Evolutionary conservation across 2,113 vertebrate species (phyloP), one percentile per base, ranked within the genome.

Genomic region (Tamias sibiricus): DNA sequence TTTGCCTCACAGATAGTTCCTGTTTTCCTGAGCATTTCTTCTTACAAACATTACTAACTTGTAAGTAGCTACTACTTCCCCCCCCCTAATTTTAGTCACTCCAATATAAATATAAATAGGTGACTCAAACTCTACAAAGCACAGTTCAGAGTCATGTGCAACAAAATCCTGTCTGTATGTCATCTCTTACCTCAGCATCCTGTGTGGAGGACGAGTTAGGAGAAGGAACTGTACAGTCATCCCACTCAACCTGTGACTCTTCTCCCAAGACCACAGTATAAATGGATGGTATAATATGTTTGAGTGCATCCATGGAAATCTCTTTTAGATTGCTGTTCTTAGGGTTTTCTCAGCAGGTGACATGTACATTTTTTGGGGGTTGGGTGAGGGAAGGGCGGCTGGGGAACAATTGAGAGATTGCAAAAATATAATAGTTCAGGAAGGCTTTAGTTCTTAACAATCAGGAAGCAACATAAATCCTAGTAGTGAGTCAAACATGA

Each of bases 111-210:
- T 94, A 77, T 44, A 94, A 87, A 93, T n/a, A 85, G 80, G 77
- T 95, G 92, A 95, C 71, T 96, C 90, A 92, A 88, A 35, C 80
- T 86, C 79, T 62, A 59, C 77, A 79, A 94, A 97, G 69, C 57
- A 57, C 32, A 37, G 19, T 93, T 64, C n/a, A 89, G 87, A 89
- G 24, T 91, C 59, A 62, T 82, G 9, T 80, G 75, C 82, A 87
- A 83, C 3, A 28, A 30, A 72, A 75, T 86, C 64, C 62, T 74
- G 82, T 47, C 35, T 94, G 66, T 87, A 47, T 80, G 81, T 94
- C 62, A 77, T 80, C 68, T 94, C 68, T 97, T 92, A 91, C 64
- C 57, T 95, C 85, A 92, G 90, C 17, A 75, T 7, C n/a, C 47
- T 96, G 77, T 90, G 80, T 89, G 49, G 35, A 76, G 32, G 44